These are phyloP conservation scores for Argya squamiceps DNA, from an alignment of 2,797 vertebrate genomes.

Conservation along the genomic window DNA sequence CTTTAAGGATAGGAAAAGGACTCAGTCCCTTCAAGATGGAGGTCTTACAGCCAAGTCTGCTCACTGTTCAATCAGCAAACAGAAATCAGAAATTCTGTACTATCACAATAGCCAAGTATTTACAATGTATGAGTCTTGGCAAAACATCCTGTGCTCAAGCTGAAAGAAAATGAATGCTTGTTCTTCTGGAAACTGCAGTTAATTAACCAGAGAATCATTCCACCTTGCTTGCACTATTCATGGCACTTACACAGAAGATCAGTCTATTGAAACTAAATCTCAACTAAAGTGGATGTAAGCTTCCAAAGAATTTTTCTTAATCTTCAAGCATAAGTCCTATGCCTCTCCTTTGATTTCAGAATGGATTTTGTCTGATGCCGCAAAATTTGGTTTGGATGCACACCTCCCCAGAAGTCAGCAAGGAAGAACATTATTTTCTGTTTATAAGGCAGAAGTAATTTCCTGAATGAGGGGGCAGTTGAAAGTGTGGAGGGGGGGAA, in stretches of 20 bases:
- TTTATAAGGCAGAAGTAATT: not conserved
- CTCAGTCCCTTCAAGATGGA: not conserved
- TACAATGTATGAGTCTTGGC: not conserved
- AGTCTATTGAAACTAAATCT: not conserved
- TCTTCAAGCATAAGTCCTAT: not conserved
- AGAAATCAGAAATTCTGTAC: not conserved
- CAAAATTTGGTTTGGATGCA: not conserved
- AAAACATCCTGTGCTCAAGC: not conserved
- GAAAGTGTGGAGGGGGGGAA: rapidly evolving
- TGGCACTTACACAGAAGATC: not conserved
- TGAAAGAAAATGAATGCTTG: not conserved
- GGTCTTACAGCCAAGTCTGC: not conserved
- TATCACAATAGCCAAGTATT: not conserved
- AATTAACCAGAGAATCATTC: not conserved
- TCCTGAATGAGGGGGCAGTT: rapidly evolving
- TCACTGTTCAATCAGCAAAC: not conserved
- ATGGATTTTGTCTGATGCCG: not conserved
- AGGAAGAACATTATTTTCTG: not conserved
- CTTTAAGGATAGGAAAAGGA: not conserved
- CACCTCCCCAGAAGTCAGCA: not conserved
- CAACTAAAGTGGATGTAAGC: not conserved
- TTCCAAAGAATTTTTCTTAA: not conserved
- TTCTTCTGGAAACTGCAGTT: not conserved
- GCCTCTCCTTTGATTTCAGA: not conserved
- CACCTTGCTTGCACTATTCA: not conserved